Percentiles rank a stretch among this genome's conserved stretches.
phyloP scores from a whole-genome alignment of 2,888 invertebrate genomes.

The Balanococcus diminutus region DNA sequence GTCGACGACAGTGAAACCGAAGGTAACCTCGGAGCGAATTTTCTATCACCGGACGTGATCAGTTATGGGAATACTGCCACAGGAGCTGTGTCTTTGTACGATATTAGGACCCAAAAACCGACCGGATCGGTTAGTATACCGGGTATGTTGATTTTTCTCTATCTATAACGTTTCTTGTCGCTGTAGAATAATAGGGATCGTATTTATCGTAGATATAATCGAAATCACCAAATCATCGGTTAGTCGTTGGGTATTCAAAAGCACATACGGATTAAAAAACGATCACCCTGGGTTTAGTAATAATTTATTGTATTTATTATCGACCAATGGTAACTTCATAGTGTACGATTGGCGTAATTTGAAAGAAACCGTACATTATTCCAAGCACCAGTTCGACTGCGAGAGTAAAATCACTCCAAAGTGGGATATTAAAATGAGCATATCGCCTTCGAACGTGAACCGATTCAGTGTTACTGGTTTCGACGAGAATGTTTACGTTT shows the following conservation, averaged over 20 bases:
- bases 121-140: not conserved
- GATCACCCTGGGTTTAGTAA: not conserved
- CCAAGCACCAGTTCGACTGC: not conserved
- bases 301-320: slow-evolving; percentile 15
- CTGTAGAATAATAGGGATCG: not conserved
- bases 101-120: not conserved
- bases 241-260: slow-evolving; percentile 40
- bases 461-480: slow-evolving; percentile 54
- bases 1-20: not conserved
- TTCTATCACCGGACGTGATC: slow-evolving; percentile 26
- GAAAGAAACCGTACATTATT: not conserved
- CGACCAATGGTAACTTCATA: slow-evolving; percentile 20
- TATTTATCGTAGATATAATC: slow-evolving; percentile 28
- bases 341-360: slow-evolving; percentile 44
- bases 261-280: slow-evolving; percentile 26
- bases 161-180: not conserved
- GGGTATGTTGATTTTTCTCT: not conserved
- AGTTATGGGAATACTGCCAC: slow-evolving; percentile 3
- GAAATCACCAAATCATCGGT: slow-evolving; percentile 20
- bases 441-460: slow-evolving; percentile 49
- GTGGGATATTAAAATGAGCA: slow-evolving; percentile 25
- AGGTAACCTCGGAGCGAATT: not conserved
- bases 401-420: not conserved
- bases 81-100: slow-evolving; percentile 22
- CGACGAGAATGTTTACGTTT: slow-evolving; percentile 56